A percentile compares a stretch with the other conserved stretches of the same genome.
Evolutionary conservation across 2,888 invertebrate genomes (phyloP).

Genomic region (Pollenia angustigena): DNA sequence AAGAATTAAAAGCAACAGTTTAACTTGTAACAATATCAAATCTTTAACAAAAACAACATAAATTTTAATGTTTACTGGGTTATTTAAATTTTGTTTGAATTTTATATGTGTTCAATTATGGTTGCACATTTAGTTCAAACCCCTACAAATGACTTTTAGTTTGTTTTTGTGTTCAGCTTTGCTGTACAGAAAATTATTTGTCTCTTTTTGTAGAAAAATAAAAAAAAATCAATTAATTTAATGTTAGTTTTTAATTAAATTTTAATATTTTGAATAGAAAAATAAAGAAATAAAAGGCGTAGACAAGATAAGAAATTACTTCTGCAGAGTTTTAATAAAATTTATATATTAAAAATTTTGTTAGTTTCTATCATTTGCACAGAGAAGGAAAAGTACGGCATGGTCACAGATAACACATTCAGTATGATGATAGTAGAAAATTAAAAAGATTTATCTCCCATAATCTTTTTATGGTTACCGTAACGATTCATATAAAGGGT

Average conservation of each 20-base stretch:
- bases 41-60: too few species aligned
- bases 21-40: too few species aligned
- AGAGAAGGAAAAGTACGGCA: too few species aligned
- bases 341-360: too few species aligned
- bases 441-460: too few species aligned
- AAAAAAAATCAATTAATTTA: conserved; percentile 59
- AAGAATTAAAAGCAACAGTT: too few species aligned
- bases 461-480: too few species aligned
- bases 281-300: background rate
- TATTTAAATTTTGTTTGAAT: background rate
- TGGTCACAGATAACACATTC: too few species aligned
- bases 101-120: conserved; percentile 8
- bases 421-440: too few species aligned
- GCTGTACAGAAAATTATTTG: conserved; percentile 21
- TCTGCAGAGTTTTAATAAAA: too few species aligned
- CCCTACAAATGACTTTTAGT: conserved; percentile 36
- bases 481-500: too few species aligned
- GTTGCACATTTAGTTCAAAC: conserved; percentile 8
- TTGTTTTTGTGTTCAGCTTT: conserved; percentile 51
- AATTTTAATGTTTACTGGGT: conserved; percentile 10
- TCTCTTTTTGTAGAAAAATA: background rate
- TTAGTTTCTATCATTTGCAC: too few species aligned
- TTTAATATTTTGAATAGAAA: conserved; percentile 21
- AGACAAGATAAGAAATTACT: background rate
- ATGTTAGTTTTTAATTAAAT: conserved; percentile 65